phyloP scores from a whole-genome alignment of 1,140 invertebrate genomes.

The Paraescarpia echinospica region DNA sequence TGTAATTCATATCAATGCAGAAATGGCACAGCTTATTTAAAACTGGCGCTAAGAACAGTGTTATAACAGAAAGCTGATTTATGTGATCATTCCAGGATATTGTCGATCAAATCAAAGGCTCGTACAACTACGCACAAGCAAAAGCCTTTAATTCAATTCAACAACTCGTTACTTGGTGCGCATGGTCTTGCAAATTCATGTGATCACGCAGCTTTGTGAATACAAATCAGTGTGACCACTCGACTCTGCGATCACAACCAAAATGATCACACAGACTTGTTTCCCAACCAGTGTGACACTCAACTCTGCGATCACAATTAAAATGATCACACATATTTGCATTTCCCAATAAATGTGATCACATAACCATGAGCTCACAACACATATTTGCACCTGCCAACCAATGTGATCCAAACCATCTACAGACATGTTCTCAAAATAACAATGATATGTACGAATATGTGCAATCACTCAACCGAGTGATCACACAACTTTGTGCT shows the following conservation, averaged over 20 bases:
- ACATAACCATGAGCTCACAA: neutral
- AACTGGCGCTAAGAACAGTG: neutral
- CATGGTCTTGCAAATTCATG: neutral
- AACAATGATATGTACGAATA: neutral
- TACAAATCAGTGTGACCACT: too few species aligned
- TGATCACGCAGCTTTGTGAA: neutral
- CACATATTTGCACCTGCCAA: neutral
- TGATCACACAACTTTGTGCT: constrained; percentile 51
- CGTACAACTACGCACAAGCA: neutral
- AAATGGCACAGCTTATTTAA: neutral
- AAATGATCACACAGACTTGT: too few species aligned
- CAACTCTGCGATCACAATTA: neutral
- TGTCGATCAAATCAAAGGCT: neutral
- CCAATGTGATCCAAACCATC: neutral
- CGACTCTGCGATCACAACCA: too few species aligned
- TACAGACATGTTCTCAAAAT: neutral
- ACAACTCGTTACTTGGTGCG: neutral
- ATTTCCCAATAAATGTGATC: neutral
- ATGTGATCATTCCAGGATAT: neutral
- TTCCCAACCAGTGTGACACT: neutral
- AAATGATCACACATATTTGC: neutral
- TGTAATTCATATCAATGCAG: neutral
- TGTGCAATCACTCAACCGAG: neutral
- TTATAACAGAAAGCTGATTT: neutral
- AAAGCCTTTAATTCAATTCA: neutral